Evolutionary conservation across 1,140 invertebrate species (phyloP), one percentile per base, ranked within the genome.

Genomic region (Pseudomyrmex cubaensis): DNA sequence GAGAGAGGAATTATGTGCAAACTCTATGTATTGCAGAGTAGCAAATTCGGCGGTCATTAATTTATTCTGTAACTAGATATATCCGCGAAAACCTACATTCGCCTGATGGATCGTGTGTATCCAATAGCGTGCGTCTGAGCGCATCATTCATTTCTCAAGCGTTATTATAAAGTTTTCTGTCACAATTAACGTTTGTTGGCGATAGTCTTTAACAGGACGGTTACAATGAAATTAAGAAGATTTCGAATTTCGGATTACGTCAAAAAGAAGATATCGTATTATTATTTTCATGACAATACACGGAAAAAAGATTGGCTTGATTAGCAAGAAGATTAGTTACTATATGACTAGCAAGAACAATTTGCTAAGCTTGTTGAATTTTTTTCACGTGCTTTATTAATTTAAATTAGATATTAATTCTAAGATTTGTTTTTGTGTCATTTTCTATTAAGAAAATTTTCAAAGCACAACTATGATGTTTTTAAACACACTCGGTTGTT

Each of bases 1-100:
- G 52, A 44, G 20, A 44, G 5, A 10, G 20, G 54, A 66, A 80
- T 72, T 80, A 80, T 80, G 52, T 83, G 57, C 22, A 73, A 44
- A 54, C 48, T 83, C 59, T 50, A 83, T 83, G 46, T 83, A 67
- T 52, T 20, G 22, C 57, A 50, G 73, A 83, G 54, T 62, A 87
- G 87, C 76, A 78, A 88, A 88, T 88, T 88, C 86, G 83, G 67
- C 62, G 86, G 73, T 88, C 87, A 85, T 88, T 88, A 88, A 88
- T 88, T 88, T 88, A 87, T 88, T 85, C 82, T 46, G 77, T 77
- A 87, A 75, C 86, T 50, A 87, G 35, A 35, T 67, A 57, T 85
- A 83, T 7, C 83, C 67, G 73, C 62, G 87, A 87, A 87, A 88
- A 87, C 83, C 83, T 87, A 70, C 59, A 85, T 85, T 63, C 72